Percentiles rank a stretch among this genome's conserved stretches.
These are phyloP conservation scores for Catharus minimus DNA, from an alignment of 2,113 vertebrate genomes.

Conservation along the genomic window DNA sequence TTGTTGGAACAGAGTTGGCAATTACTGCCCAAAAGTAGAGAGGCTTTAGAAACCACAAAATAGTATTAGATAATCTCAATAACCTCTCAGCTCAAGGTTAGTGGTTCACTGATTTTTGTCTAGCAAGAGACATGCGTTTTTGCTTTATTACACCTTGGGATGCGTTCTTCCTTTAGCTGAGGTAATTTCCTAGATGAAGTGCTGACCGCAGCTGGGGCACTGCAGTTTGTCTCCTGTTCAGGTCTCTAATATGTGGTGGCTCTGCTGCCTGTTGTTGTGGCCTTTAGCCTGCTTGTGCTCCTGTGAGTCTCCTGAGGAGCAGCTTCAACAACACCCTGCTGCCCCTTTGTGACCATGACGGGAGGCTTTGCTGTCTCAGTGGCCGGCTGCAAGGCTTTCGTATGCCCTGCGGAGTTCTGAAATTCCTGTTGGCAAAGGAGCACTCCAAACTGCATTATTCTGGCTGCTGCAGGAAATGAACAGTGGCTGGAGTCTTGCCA, in stretches of 20 bases:
- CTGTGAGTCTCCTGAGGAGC: background rate
- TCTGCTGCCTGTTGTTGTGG: background rate
- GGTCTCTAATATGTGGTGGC: background rate
- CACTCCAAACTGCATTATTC: slow-evolving; percentile 8
- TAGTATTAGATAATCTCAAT: slow-evolving; percentile 23
- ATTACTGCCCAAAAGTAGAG: slow-evolving; percentile 18
- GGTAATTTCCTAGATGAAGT: slow-evolving; percentile 38
- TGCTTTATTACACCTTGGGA: slow-evolving; percentile 37
- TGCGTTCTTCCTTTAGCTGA: slow-evolving; percentile 27
- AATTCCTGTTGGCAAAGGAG: background rate
- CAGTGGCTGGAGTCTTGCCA: slow-evolving; percentile 47
- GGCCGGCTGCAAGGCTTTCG: background rate
- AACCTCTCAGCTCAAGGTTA: slow-evolving; percentile 22
- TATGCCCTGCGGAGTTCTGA: background rate
- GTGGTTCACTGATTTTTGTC: slow-evolving; percentile 33
- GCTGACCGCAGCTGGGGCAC: background rate
- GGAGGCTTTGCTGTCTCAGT: background rate
- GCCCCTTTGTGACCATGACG: background rate
- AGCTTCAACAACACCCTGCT: background rate
- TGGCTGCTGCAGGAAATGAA: slow-evolving; percentile 32
- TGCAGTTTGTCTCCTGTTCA: slow-evolving; percentile 24
- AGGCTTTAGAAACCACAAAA: background rate
- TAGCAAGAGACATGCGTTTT: background rate
- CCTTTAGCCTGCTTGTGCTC: background rate
- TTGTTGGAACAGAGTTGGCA: background rate